Conservation (phyloP, 37 sponge, comb jelly and placozoan genomes). For the Dysidea cf. avara region DNA sequence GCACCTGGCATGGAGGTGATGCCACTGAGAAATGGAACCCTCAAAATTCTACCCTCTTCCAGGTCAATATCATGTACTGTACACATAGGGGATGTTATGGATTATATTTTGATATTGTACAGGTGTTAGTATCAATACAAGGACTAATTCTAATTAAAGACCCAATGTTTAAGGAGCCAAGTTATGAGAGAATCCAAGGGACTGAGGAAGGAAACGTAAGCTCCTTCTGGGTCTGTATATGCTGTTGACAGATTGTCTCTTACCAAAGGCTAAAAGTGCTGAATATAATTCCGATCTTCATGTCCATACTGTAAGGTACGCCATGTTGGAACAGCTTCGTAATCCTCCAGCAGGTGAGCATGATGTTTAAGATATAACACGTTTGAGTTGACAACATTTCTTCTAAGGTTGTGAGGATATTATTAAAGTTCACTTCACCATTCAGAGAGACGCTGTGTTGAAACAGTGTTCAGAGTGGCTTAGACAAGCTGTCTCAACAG, state of each 20-base stretch:
- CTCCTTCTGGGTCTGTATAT: too few relatives aligned
- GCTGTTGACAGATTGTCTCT: neutral
- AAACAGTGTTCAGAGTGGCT: conserved; percentile 82
- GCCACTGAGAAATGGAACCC: conserved; percentile 93
- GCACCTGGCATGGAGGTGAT: conserved; percentile 95
- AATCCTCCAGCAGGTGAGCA: conserved; percentile 73
- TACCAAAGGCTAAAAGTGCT: conserved; percentile 57
- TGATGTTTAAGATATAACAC: too few relatives aligned
- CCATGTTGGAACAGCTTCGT: conserved; percentile 82
- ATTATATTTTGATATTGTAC: too few relatives aligned
- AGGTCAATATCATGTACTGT: too few relatives aligned
- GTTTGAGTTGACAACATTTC: too few relatives aligned
- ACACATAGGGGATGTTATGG: neutral
- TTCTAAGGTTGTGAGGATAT: conserved; percentile 83
- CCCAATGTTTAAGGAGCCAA: conserved; percentile 95
- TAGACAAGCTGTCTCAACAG: conserved; percentile 43
- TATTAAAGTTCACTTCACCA: conserved; percentile 69
- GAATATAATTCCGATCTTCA: conserved; percentile 74
- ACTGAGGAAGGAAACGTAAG: conserved; percentile 82
- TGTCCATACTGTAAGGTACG: conserved; percentile 74
- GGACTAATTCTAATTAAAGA: conserved; percentile 87
- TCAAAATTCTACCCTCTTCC: conserved; percentile 50
- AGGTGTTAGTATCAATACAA: conserved; percentile 89
- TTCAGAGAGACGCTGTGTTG: conserved; percentile 60
- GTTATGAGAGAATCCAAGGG: conserved; percentile 76